Percentiles rank a stretch among this genome's conserved stretches.
Conservation (phyloP, 2,888 invertebrate genomes). For the Caenorhabditis sp. region DNA sequence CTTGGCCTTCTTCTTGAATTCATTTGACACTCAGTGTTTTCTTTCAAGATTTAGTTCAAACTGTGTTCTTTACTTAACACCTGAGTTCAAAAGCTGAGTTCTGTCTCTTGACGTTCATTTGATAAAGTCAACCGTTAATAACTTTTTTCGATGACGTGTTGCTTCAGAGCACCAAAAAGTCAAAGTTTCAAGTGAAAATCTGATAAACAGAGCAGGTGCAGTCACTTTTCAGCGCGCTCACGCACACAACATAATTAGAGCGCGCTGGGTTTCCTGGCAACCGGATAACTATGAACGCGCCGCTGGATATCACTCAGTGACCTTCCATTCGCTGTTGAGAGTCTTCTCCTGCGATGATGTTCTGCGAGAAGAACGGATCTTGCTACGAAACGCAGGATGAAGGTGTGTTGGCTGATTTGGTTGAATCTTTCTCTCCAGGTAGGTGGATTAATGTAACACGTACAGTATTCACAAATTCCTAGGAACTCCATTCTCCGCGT, state of each 20-base stretch:
- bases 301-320: constrained; percentile 14
- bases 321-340: constrained; percentile 8
- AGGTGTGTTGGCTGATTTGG: constrained; percentile 7
- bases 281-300: constrained; percentile 45
- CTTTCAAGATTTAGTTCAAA: too few species aligned
- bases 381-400: constrained; percentile 11
- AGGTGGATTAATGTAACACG: too few species aligned
- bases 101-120: neutral
- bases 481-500: constrained; percentile 55
- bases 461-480: constrained; percentile 5
- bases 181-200: constrained; percentile 10
- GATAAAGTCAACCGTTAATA: constrained; percentile 14
- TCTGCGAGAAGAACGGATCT: constrained; percentile 19
- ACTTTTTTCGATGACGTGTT: neutral
- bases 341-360: constrained; percentile 15
- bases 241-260: constrained; percentile 40
- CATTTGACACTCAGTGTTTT: too few species aligned
- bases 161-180: neutral
- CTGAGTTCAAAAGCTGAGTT: neutral
- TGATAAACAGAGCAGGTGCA: constrained; percentile 51
- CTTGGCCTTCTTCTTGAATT: too few species aligned
- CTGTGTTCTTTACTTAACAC: neutral
- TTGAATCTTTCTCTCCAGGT: constrained; percentile 24
- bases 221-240: constrained; percentile 21
- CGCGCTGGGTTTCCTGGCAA: constrained; percentile 47